Base-by-base conservation (phyloP, 35 echinoderm and acorn worm genomes). In the Ptychodera flava region DNA sequence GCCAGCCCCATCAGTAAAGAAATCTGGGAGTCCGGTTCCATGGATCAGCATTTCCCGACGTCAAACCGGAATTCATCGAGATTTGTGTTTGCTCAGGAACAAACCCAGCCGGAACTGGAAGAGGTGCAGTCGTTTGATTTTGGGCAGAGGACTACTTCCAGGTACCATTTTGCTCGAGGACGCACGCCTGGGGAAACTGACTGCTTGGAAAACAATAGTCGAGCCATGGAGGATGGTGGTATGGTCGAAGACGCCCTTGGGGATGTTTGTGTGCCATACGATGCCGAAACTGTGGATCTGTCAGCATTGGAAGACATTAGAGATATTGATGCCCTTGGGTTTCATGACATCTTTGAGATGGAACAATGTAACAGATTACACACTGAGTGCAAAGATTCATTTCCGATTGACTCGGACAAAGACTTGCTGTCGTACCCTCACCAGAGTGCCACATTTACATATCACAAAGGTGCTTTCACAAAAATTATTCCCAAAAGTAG, bases 31-130 rank as follows among this genome's bases (percentile, higher is more conserved):
- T 12, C 45, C 22, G 45, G 22, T 22, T 64, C 6, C 22, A 64
- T 64, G 6, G 6, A 22, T 64, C 45, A 64, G 22, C 22, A 91
- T 31, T 99, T 94, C 36, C 79, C 94, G 31, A 90, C 90, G 35
- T 99, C 96, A 0, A 35, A 36, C 2, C 86, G 96, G 81, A 94
- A 93, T 83, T 99, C 96, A 31, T 99, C 96, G 22, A 82, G 96
- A 33, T 99, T 99, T 89, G 96, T 94, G 29, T 99, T 99, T 92
- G 96, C 96, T 27, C 90, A 88, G 32, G 85, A 82, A 28, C 80
- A 83, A 1, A 86, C 89, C 86, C 90, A 91, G 35, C 76, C 79
- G n/a, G 88, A 90, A 28, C 86, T 89, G 1, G 90, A 34, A 36
- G 82, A n/a, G 12, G 45, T 6, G 45, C 6, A 64, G 22, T 22